Conservation (phyloP, 1,140 invertebrate genomes). For the Nixonia krombeini region DNA sequence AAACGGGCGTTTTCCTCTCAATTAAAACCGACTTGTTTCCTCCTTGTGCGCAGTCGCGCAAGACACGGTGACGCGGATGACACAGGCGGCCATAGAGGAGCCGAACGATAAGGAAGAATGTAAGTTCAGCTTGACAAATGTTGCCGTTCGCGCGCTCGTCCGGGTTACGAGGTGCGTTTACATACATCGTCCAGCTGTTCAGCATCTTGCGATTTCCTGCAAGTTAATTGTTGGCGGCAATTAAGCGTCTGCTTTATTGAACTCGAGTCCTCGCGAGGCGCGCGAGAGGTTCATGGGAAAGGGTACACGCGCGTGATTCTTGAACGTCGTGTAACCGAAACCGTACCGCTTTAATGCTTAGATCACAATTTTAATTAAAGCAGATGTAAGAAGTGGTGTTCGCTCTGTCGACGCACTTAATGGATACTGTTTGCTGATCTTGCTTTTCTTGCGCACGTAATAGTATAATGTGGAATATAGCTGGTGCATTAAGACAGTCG, state of each 20-base stretch:
- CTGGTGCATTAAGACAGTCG: too few species aligned
- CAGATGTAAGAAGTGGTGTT: not conserved
- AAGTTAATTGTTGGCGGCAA: slow-evolving; percentile 31
- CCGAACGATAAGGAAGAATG: not conserved
- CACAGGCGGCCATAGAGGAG: not conserved
- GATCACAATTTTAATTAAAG: too few species aligned
- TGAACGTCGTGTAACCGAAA: not conserved
- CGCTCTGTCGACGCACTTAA: too few species aligned
- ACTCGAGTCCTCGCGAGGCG: slow-evolving; percentile 5
- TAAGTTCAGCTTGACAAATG: slow-evolving; percentile 11
- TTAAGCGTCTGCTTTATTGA: slow-evolving; percentile 37
- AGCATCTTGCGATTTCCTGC: slow-evolving; percentile 21
- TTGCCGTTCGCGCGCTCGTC: not conserved
- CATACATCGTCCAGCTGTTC: not conserved
- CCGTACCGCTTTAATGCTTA: not conserved
- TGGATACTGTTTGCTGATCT: not conserved
- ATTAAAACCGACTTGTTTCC: too few species aligned
- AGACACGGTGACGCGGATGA: too few species aligned
- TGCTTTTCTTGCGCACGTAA: too few species aligned
- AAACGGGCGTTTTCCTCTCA: too few species aligned
- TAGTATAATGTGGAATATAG: too few species aligned
- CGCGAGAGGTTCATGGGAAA: slow-evolving; percentile 30
- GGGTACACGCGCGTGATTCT: slow-evolving; percentile 18
- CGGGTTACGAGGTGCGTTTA: not conserved
- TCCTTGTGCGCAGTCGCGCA: too few species aligned